phyloP scores from a whole-genome alignment of 2,113 vertebrate species.

The Mustela lutreola region DNA sequence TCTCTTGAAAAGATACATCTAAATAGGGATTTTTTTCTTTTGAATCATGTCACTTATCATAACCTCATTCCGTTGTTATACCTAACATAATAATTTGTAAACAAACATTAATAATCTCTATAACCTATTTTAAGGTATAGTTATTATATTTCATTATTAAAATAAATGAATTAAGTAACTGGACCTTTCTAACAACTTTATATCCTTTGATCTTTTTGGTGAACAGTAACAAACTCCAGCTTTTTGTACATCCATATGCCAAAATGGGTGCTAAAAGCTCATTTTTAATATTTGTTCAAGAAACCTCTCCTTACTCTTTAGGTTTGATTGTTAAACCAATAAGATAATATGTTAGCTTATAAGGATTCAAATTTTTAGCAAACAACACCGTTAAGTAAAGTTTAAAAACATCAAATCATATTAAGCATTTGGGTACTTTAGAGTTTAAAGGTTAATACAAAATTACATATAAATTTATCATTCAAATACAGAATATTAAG shows the following conservation, averaged over 20 bases:
- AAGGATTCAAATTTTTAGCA: conserved; percentile 30
- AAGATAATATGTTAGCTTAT: conserved; percentile 28
- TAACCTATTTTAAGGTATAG: conserved; percentile 10
- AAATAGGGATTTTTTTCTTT: neutral
- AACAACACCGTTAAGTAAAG: conserved; percentile 21
- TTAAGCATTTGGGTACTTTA: conserved; percentile 20
- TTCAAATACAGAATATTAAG: conserved; percentile 27
- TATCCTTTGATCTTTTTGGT: neutral
- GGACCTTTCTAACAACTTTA: conserved; percentile 16
- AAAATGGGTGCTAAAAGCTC: neutral
- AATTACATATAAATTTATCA: conserved; percentile 35
- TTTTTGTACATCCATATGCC: neutral
- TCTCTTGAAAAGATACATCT: conserved; percentile 39
- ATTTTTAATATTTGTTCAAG: conserved; percentile 30
- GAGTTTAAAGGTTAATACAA: conserved; percentile 1
- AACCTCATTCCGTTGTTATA: conserved; percentile 22
- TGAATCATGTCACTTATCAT: neutral
- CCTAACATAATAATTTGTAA: conserved; percentile 42
- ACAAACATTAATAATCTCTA: conserved; percentile 35
- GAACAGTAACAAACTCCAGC: neutral
- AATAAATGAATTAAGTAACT: conserved; percentile 49
- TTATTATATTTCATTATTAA: conserved; percentile 50
- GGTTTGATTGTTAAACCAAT: neutral
- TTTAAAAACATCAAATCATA: conserved; percentile 14
- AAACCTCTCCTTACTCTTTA: conserved; percentile 50